Conservation (phyloP, 2,797 vertebrate genomes). For the Manis pentadactyla region DNA sequence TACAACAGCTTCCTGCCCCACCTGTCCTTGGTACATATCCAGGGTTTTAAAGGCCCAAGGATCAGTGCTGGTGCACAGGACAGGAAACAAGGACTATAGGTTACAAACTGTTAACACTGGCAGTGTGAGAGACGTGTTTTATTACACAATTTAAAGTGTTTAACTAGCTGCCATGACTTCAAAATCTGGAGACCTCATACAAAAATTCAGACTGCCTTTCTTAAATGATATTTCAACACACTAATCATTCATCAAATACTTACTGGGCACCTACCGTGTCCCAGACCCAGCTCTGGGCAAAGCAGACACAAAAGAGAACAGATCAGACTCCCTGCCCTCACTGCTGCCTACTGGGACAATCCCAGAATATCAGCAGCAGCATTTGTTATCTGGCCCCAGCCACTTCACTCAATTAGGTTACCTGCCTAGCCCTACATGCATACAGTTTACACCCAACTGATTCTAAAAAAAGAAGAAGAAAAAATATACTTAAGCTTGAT, state of each 20-base stretch:
- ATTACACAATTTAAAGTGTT: background rate
- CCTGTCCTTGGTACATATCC: background rate
- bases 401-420: background rate
- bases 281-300: background rate
- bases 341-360: background rate
- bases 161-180: background rate
- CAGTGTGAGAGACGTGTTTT: background rate
- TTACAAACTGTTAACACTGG: background rate
- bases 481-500: background rate
- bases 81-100: background rate
- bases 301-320: background rate
- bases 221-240: background rate
- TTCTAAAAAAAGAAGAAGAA: background rate
- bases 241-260: background rate
- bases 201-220: conserved; percentile 15
- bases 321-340: background rate
- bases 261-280: background rate
- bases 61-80: background rate
- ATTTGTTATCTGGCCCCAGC: background rate
- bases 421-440: background rate
- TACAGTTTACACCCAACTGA: background rate
- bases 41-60: background rate
- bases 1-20: background rate
- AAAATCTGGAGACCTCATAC: background rate
- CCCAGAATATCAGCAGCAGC: background rate